These are phyloP conservation scores for Halocaridina rubra DNA, from an alignment of 2,888 invertebrate species.

Conservation along the genomic window DNA sequence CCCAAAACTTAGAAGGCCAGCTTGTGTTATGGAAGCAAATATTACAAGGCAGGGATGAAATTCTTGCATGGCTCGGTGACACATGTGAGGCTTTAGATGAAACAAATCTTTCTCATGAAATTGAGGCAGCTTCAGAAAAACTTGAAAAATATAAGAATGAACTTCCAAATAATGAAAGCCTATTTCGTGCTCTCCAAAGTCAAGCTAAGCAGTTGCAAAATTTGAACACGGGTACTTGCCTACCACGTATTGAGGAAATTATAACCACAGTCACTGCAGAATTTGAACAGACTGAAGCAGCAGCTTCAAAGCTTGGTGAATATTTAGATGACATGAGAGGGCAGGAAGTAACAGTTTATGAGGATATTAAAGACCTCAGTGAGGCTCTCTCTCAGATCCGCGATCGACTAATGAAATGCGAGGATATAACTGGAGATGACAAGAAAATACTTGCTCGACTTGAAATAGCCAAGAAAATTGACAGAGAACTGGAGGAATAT, in stretches of 20 bases:
- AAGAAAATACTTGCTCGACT: conserved; percentile 83
- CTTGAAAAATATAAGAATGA: conserved; percentile 88
- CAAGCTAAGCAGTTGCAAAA: conserved; percentile 85
- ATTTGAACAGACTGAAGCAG: conserved; percentile 59
- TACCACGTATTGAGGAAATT: conserved; percentile 70
- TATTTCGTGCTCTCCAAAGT: conserved; percentile 81
- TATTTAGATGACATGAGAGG: conserved; percentile 62
- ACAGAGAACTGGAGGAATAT: conserved; percentile 78
- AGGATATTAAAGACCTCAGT: conserved; percentile 78
- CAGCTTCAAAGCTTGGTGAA: conserved; percentile 53
- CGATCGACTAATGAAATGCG: conserved; percentile 88
- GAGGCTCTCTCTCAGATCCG: conserved; percentile 80
- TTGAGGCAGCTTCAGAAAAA: conserved; percentile 82
- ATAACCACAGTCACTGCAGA: conserved; percentile 64
- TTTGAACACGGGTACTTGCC: conserved; percentile 78
- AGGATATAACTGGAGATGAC: conserved; percentile 89
- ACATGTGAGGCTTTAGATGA: conserved; percentile 82
- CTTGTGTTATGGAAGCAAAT: conserved; percentile 93
- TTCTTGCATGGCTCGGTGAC: conserved; percentile 85
- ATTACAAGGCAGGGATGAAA: conserved; percentile 84
- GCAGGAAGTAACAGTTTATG: conserved; percentile 71
- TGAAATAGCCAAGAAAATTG: conserved; percentile 79
- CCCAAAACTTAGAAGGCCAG: conserved; percentile 87
- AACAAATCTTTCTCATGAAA: conserved; percentile 82
- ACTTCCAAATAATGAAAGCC: conserved; percentile 80